Conservation (phyloP, 2,888 invertebrate genomes). For the Bugulina stolonifera region DNA sequence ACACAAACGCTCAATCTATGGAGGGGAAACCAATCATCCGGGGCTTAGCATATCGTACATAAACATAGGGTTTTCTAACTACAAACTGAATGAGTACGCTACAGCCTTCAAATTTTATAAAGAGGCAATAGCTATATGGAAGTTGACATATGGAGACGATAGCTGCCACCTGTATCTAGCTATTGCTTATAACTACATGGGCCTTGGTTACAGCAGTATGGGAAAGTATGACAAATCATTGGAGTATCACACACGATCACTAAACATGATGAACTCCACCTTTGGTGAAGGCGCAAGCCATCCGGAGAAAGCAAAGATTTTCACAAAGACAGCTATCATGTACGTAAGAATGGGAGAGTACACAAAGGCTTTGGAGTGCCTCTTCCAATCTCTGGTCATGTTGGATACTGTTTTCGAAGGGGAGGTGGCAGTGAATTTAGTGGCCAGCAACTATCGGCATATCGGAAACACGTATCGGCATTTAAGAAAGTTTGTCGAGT, state of each 20-base stretch:
- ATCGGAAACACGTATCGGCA: not conserved
- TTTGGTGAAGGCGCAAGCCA: not conserved
- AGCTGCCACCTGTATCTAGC: not conserved
- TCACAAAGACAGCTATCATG: not conserved
- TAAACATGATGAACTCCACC: not conserved
- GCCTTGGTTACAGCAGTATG: not conserved
- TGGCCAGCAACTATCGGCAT: not conserved
- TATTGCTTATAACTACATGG: not conserved
- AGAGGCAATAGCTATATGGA: not conserved
- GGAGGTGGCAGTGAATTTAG: not conserved
- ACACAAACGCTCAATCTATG: not conserved
- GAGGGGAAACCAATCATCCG: not conserved
- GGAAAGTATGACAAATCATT: not conserved
- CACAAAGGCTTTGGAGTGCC: not conserved
- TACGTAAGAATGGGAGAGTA: not conserved
- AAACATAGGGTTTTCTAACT: not conserved
- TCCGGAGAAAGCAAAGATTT: not conserved
- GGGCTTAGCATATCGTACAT: not conserved
- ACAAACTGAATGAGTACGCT: not conserved
- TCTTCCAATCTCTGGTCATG: not conserved
- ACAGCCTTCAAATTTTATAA: not conserved
- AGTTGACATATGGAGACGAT: not conserved
- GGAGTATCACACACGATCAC: not conserved
- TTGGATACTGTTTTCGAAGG: not conserved
- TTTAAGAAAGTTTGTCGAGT: not conserved